These are phyloP conservation scores for Diarsia brunnea DNA, from an alignment of 2,888 invertebrate genomes.

Conservation along the genomic window DNA sequence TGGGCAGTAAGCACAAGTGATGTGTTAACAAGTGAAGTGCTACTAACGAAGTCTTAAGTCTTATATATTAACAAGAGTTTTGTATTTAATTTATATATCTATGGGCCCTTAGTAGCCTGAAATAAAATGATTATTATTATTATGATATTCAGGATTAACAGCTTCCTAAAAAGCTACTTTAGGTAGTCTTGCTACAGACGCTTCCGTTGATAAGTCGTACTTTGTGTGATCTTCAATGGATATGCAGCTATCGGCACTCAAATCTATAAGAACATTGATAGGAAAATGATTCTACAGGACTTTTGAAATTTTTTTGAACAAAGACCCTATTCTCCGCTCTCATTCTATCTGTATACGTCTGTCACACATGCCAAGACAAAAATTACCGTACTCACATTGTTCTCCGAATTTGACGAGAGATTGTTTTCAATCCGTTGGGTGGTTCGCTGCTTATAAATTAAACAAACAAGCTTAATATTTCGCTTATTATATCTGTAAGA, in stretches of 20 bases:
- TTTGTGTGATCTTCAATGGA: neutral
- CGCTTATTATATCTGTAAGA: constrained; percentile 35
- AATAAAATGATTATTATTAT: too few relatives aligned
- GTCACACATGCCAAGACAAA: constrained; percentile 16
- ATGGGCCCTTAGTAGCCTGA: too few relatives aligned
- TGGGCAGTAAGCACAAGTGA: too few relatives aligned
- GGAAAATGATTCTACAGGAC: neutral
- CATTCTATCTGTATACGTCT: neutral
- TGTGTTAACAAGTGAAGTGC: too few relatives aligned
- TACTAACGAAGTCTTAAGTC: too few relatives aligned
- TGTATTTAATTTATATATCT: too few relatives aligned
- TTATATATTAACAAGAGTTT: too few relatives aligned
- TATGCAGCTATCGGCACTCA: neutral
- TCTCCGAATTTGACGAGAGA: constrained; percentile 27
- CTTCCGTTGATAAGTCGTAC: neutral
- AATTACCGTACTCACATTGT: constrained; percentile 34
- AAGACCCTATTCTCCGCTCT: neutral
- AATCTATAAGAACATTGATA: neutral
- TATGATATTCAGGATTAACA: too few relatives aligned
- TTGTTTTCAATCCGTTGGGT: constrained; percentile 24
- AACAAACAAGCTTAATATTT: constrained; percentile 45
- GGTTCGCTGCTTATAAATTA: constrained; percentile 43
- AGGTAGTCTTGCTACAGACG: neutral
- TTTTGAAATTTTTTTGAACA: neutral
- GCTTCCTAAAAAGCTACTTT: neutral